Conservation (phyloP, 2,797 vertebrate genomes). For the Selene dorsalis region DNA sequence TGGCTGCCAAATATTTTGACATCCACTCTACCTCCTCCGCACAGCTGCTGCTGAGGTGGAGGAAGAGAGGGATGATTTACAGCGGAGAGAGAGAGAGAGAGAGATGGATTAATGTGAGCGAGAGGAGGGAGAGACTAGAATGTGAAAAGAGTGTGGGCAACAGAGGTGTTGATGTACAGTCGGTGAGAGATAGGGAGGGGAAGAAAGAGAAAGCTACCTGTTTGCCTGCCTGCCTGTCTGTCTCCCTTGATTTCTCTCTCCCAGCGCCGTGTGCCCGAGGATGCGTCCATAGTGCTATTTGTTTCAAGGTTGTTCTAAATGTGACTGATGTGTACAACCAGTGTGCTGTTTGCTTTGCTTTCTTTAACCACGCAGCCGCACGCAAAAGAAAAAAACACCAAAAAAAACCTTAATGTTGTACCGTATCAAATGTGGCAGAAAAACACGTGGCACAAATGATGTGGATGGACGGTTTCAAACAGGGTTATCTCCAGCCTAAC, state of each 20-base stretch:
- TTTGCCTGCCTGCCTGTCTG: slow-evolving; percentile 68
- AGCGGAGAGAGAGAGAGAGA: slow-evolving; percentile 56
- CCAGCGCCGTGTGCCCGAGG: slow-evolving; percentile 54
- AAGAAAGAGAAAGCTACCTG: slow-evolving; percentile 67
- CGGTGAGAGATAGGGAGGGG: slow-evolving; percentile 54
- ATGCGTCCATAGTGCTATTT: slow-evolving; percentile 66
- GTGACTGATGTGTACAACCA: slow-evolving; percentile 75
- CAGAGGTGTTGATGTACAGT: slow-evolving; percentile 75
- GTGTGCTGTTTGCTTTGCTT: slow-evolving; percentile 69
- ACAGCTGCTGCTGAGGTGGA: slow-evolving; percentile 78
- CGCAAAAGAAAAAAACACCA: slow-evolving; percentile 25
- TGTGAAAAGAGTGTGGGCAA: slow-evolving; percentile 74
- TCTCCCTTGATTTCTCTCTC: slow-evolving; percentile 74
- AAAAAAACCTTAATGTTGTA: slow-evolving; percentile 40
- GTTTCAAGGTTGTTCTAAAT: slow-evolving; percentile 82
- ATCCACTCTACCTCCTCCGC: slow-evolving; percentile 80
- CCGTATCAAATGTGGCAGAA: slow-evolving; percentile 60
- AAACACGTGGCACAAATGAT: slow-evolving; percentile 61
- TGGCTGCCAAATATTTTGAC: slow-evolving; percentile 85
- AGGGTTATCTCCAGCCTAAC: slow-evolving; percentile 50
- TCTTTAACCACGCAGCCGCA: slow-evolving; percentile 52
- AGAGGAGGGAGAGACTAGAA: slow-evolving; percentile 68
- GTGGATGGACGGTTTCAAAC: slow-evolving; percentile 52
- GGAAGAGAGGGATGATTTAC: slow-evolving; percentile 76
- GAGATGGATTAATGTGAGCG: slow-evolving; percentile 73